Evolutionary conservation across 2,888 invertebrate genomes (phyloP).

Genomic region (Hemithea aestivaria): DNA sequence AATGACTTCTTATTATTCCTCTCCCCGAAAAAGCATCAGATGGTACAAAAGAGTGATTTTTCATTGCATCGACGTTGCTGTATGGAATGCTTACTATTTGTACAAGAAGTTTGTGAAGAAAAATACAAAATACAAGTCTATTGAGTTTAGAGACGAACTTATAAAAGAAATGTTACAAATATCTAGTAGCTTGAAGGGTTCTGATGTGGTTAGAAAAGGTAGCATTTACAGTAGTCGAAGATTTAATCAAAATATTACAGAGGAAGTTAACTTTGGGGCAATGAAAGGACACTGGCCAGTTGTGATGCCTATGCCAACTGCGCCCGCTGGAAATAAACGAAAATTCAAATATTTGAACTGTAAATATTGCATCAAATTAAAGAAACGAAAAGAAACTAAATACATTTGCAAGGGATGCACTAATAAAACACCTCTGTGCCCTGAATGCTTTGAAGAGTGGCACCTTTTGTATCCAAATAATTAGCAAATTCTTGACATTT

Average conservation of each 20-base stretch:
- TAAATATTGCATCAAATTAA: slow-evolving; percentile 7
- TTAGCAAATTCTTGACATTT: not conserved
- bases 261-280: not conserved
- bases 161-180: slow-evolving; percentile 1
- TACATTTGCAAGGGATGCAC: slow-evolving; percentile 7
- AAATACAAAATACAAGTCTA: not conserved
- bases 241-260: slow-evolving; percentile 1
- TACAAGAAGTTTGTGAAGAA: slow-evolving; percentile 14
- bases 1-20: slow-evolving; percentile 23
- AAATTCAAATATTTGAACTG: slow-evolving; percentile 7
- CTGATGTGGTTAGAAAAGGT: slow-evolving; percentile 4
- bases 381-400: slow-evolving; percentile 7
- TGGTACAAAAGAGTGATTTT: slow-evolving; percentile 23
- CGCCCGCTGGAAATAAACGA: slow-evolving; percentile 3
- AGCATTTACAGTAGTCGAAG: slow-evolving; percentile 4
- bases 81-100: slow-evolving; percentile 18
- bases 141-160: not conserved
- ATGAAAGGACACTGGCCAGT: slow-evolving; percentile 1
- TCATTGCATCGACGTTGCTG: slow-evolving; percentile 11
- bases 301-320: not conserved
- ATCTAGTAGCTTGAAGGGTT: slow-evolving; percentile 1
- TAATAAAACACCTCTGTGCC: slow-evolving; percentile 7
- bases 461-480: slow-evolving; percentile 8
- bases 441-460: slow-evolving; percentile 9
- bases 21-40: slow-evolving; percentile 19